Evolutionary conservation across 2,797 vertebrate species (phyloP).

Genomic region (Betta splendens): DNA sequence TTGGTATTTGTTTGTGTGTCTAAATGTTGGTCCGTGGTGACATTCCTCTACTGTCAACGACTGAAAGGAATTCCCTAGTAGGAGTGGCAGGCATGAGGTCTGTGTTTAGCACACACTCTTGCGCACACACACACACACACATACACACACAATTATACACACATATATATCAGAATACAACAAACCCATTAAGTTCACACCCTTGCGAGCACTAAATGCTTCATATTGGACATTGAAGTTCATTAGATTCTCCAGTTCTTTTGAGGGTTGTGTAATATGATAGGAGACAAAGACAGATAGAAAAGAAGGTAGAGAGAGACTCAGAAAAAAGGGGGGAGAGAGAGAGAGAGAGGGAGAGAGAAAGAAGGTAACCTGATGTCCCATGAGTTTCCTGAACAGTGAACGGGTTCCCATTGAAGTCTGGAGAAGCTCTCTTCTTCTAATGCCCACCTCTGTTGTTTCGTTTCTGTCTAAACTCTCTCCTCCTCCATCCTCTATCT

Average conservation of each 20-base stretch:
- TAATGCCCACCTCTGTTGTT: slow-evolving; percentile 45
- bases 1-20: slow-evolving; percentile 55
- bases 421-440: slow-evolving; percentile 56
- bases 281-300: slow-evolving; percentile 67
- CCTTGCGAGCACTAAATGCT: slow-evolving; percentile 48
- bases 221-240: slow-evolving; percentile 73
- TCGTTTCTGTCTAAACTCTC: slow-evolving; percentile 13
- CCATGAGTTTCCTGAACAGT: slow-evolving; percentile 65
- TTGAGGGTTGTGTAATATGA: slow-evolving; percentile 82
- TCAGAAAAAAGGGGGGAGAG: slow-evolving; percentile 28
- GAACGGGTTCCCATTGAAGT: slow-evolving; percentile 73
- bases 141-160: slow-evolving; percentile 14
- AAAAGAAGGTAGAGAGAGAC: slow-evolving; percentile 47
- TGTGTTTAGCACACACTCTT: slow-evolving; percentile 64
- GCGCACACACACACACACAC: slow-evolving; percentile 22
- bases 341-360: slow-evolving; percentile 25
- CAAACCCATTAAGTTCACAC: slow-evolving; percentile 33
- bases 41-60: slow-evolving; percentile 76
- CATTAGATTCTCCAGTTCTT: slow-evolving; percentile 73
- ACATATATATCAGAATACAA: slow-evolving; percentile 23
- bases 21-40: slow-evolving; percentile 61
- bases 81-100: slow-evolving; percentile 75
- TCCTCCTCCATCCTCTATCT: slow-evolving; percentile 27
- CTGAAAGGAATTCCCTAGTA: slow-evolving; percentile 75
- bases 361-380: slow-evolving; percentile 78